A percentile compares a stretch with the other conserved stretches of the same genome.
These are phyloP conservation scores for Xestobium rufovillosum DNA, from an alignment of 2,888 invertebrate species.

Conservation along the genomic window DNA sequence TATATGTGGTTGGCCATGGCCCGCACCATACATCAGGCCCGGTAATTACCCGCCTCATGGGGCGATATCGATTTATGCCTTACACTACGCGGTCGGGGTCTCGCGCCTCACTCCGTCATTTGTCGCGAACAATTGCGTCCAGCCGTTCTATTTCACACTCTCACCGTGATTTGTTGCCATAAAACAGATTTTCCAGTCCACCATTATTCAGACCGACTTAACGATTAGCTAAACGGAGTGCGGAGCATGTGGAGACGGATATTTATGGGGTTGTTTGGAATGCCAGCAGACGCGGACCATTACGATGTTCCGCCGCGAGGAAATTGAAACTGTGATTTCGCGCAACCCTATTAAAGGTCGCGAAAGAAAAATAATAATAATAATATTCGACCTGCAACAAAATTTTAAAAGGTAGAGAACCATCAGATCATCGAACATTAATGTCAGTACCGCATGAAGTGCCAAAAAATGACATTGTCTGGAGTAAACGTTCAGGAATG, in stretches of 20 bases:
- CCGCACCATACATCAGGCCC: constrained; percentile 34
- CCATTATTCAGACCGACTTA: constrained; percentile 33
- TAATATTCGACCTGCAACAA: no score
- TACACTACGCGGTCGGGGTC: constrained; percentile 31
- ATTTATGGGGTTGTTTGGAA: no score
- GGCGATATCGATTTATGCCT: constrained; percentile 34
- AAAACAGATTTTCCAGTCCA: constrained; percentile 34
- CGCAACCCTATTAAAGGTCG: no score
- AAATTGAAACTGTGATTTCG: no score
- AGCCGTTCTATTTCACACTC: constrained; percentile 35
- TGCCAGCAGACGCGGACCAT: no score
- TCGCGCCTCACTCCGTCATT: constrained; percentile 34
- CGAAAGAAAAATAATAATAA: no score
- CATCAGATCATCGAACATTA: no score
- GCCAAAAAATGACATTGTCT: no score
- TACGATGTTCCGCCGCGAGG: no score
- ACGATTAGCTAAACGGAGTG: constrained; percentile 36
- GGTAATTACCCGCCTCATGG: constrained; percentile 36
- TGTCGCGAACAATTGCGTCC: constrained; percentile 37
- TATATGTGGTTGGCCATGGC: constrained; percentile 27
- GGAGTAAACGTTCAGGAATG: no score
- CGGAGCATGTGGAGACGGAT: constrained; percentile 28
- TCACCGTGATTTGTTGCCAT: constrained; percentile 33
- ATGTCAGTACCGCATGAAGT: no score
- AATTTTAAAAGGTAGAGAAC: no score